Percentiles rank a stretch among this genome's conserved stretches.
Evolutionary conservation across 2,888 invertebrate genomes (phyloP).

Genomic region (Tortrix viridana): DNA sequence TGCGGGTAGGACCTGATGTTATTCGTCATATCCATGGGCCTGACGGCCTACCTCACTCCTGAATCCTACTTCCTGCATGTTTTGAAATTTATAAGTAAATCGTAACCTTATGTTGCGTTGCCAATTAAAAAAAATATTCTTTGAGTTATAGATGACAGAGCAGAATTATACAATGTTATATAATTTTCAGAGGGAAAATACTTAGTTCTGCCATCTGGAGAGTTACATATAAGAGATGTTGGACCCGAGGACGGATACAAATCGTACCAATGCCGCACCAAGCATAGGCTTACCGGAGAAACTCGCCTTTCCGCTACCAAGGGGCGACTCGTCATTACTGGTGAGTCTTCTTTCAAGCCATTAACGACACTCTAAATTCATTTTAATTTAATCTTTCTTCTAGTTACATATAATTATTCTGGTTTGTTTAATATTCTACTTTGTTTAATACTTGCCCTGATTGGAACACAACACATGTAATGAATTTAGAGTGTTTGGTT

Average conservation of each 20-base stretch:
- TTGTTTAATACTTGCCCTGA: no score
- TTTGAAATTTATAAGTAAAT: slow-evolving; percentile 75
- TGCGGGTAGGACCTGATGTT: slow-evolving; percentile 54
- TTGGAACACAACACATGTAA: not conserved
- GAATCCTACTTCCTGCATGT: slow-evolving; percentile 84
- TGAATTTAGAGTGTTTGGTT: slow-evolving; percentile 28
- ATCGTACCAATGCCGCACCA: slow-evolving; percentile 96
- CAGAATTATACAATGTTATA: slow-evolving; percentile 27
- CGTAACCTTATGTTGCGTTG: slow-evolving; percentile 69
- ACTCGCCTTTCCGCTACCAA: slow-evolving; percentile 96
- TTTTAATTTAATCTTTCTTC: not conserved
- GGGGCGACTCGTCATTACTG: slow-evolving; percentile 96
- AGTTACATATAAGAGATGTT: slow-evolving; percentile 97
- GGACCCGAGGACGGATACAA: slow-evolving; percentile 97
- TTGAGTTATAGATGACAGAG: not conserved
- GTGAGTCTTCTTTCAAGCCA: slow-evolving; percentile 84
- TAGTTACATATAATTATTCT: no score
- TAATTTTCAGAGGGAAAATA: slow-evolving; percentile 93
- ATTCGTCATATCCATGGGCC: slow-evolving; percentile 82
- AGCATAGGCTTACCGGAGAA: slow-evolving; percentile 96
- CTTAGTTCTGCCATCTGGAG: slow-evolving; percentile 96
- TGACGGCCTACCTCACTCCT: slow-evolving; percentile 84
- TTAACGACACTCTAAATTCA: slow-evolving; percentile 26
- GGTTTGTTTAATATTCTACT: no score
- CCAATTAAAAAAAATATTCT: slow-evolving; percentile 9